phyloP scores from a whole-genome alignment of 2,797 vertebrate species.

The Oreochromis mossambicus region DNA sequence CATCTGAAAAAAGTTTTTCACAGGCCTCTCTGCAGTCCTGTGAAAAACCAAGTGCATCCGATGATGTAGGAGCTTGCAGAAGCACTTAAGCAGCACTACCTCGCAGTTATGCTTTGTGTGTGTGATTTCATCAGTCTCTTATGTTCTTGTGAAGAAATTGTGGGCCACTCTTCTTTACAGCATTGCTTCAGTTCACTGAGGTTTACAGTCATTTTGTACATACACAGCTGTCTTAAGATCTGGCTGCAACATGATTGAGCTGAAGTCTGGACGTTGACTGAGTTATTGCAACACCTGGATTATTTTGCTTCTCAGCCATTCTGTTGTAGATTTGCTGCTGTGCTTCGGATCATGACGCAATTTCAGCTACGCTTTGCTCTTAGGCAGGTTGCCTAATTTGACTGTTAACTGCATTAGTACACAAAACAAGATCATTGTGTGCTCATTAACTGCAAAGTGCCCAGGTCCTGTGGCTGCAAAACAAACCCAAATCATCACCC shows the following conservation, averaged over 20 bases:
- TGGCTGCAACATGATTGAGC: rapidly evolving
- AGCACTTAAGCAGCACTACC: not conserved
- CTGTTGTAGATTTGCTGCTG: not conserved
- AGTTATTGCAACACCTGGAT: not conserved
- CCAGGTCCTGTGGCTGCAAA: not conserved
- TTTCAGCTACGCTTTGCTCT: not conserved
- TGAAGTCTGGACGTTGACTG: not conserved
- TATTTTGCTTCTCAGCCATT: not conserved
- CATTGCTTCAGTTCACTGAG: not conserved
- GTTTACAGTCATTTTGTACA: not conserved
- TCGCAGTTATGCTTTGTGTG: rapidly evolving
- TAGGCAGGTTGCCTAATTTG: not conserved
- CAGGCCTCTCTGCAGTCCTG: not conserved
- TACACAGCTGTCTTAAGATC: not conserved
- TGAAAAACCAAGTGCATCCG: rapidly evolving
- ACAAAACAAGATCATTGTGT: not conserved
- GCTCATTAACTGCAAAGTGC: not conserved
- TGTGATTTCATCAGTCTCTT: not conserved
- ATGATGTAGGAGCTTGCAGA: not conserved
- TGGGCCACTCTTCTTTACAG: not conserved
- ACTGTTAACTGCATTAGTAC: rapidly evolving
- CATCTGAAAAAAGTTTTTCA: not conserved
- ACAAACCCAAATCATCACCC: not conserved
- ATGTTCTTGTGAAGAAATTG: not conserved
- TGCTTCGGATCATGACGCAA: rapidly evolving